A percentile compares a stretch with the other conserved stretches of the same genome.
Conservation (phyloP, 2,113 vertebrate species). For the Caranx ignobilis region DNA sequence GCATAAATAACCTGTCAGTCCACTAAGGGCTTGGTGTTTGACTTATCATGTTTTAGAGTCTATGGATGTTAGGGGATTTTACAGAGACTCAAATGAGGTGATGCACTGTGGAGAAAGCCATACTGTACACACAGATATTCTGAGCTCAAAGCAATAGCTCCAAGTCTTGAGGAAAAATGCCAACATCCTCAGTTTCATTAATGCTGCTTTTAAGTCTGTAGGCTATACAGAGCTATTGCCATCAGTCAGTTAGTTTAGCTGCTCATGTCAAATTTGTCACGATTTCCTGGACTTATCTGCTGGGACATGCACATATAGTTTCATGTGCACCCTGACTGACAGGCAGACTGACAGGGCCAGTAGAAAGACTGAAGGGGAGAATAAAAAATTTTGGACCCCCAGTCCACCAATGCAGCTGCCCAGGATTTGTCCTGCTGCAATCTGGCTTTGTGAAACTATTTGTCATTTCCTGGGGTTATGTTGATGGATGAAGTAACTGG, state of each 20-base stretch:
- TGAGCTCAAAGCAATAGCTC: not conserved
- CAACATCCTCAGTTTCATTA: not conserved
- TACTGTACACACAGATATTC: not conserved
- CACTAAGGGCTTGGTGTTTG: constrained; percentile 10
- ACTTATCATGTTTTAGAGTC: constrained; percentile 8
- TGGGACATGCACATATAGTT: too few species aligned
- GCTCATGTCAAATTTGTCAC: too few species aligned
- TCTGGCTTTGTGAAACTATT: too few species aligned
- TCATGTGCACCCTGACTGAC: too few species aligned
- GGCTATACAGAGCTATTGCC: not conserved
- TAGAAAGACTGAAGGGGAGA: too few species aligned
- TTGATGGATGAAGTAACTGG: too few species aligned
- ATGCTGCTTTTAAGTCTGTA: not conserved
- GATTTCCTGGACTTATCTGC: too few species aligned
- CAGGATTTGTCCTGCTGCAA: too few species aligned
- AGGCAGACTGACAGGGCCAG: too few species aligned
- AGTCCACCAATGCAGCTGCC: too few species aligned
- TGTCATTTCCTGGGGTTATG: too few species aligned
- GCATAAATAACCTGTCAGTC: not conserved
- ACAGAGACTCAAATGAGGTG: not conserved
- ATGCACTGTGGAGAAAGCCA: not conserved
- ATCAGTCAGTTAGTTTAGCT: not conserved
- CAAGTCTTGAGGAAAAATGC: not conserved
- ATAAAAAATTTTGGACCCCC: too few species aligned
- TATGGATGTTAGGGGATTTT: not conserved